Percentiles rank a stretch among this genome's conserved stretches.
Evolutionary conservation across 2,888 invertebrate species (phyloP).

Genomic region (Pteria penguin): DNA sequence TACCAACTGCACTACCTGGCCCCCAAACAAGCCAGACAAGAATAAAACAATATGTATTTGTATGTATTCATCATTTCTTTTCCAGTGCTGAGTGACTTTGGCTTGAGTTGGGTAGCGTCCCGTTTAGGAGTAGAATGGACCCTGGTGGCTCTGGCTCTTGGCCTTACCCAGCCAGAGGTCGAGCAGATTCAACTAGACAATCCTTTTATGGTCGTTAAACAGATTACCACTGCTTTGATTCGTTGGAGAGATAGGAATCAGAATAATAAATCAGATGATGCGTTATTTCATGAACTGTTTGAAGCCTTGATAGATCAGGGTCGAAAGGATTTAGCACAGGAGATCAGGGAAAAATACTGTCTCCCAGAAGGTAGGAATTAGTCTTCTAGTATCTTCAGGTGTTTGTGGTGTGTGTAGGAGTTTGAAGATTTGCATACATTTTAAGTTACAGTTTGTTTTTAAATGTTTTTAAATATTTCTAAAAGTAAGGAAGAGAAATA

Average conservation of each 20-base stretch:
- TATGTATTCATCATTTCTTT: no score
- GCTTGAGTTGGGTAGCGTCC: constrained; percentile 63
- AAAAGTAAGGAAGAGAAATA: no score
- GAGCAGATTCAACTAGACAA: constrained; percentile 79
- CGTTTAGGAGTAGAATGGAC: constrained; percentile 79
- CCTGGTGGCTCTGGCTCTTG: constrained; percentile 75
- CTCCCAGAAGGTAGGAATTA: constrained; percentile 3
- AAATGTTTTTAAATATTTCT: no score
- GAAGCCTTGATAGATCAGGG: constrained; percentile 42
- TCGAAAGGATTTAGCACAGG: constrained; percentile 39
- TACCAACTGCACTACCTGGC: no score
- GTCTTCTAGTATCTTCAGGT: no score
- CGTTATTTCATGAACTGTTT: constrained; percentile 52
- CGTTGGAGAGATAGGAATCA: constrained; percentile 39
- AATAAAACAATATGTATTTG: no score
- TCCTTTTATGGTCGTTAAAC: constrained; percentile 54
- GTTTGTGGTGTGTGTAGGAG: no score
- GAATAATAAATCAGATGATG: constrained; percentile 29
- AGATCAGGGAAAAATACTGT: constrained; percentile 47
- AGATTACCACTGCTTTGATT: constrained; percentile 55
- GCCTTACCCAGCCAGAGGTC: constrained; percentile 78
- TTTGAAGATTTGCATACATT: no score
- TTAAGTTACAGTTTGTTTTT: no score
- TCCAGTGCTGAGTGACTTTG: constrained; percentile 67
- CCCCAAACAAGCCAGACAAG: no score